These are phyloP conservation scores for Dryas iulia DNA, from an alignment of 1,140 invertebrate genomes.

Conservation along the genomic window DNA sequence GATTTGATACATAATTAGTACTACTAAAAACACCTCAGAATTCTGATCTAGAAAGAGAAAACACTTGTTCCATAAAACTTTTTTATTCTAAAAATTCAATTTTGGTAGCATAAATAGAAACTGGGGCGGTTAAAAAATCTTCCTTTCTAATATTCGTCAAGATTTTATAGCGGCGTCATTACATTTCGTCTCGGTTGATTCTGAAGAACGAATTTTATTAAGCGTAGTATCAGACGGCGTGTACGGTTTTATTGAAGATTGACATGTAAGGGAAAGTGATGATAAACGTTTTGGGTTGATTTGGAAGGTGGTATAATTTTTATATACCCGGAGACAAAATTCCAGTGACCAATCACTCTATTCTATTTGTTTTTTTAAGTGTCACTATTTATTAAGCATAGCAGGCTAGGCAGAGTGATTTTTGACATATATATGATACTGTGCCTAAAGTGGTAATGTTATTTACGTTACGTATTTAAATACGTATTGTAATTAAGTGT, in stretches of 20 bases:
- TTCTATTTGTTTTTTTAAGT: too few relatives aligned
- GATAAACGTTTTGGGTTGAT: neutral
- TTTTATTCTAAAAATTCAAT: neutral
- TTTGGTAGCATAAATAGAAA: slow-evolving; percentile 10
- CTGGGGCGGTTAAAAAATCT: slow-evolving; percentile 9
- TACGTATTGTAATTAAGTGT: too few relatives aligned
- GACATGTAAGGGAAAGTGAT: slow-evolving; percentile 47
- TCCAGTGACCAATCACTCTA: too few relatives aligned
- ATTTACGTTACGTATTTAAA: too few relatives aligned
- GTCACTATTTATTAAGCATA: too few relatives aligned
- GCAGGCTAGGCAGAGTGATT: too few relatives aligned
- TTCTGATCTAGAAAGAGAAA: neutral
- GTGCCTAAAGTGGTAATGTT: too few relatives aligned
- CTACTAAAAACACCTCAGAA: too few relatives aligned
- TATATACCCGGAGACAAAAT: too few relatives aligned
- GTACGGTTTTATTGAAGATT: slow-evolving; percentile 34
- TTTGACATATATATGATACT: too few relatives aligned
- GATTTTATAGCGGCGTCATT: slow-evolving; percentile 27
- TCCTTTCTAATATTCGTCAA: slow-evolving; percentile 39
- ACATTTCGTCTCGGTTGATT: slow-evolving; percentile 43
- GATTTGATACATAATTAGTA: too few relatives aligned
- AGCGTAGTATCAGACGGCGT: slow-evolving; percentile 28
- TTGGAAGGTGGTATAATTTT: too few relatives aligned
- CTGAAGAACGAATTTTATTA: slow-evolving; percentile 36
- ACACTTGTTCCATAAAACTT: neutral